Base-by-base conservation (phyloP, 2,113 vertebrate species). In the Daboia siamensis region DNA sequence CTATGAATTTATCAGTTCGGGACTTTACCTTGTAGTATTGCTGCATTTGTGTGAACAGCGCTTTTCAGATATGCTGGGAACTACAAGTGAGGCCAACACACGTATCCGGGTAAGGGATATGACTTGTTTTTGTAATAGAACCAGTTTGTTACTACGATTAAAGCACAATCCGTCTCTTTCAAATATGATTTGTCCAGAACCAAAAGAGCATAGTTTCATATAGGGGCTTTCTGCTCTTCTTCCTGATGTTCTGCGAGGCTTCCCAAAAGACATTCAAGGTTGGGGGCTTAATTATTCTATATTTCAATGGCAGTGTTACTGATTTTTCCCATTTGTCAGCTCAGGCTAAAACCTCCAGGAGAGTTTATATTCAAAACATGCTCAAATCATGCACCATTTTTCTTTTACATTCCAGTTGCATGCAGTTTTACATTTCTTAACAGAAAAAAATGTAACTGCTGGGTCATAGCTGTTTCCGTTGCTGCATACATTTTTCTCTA, bases 1-100 rank as follows among this genome's bases (percentile, higher is more conserved):
- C 95, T 99, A 99, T 92, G 98, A 99, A 97, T 99, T 99, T 96
- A 99, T 99, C 98, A 99, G 99, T 98, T 99, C 99, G 91, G 99
- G 99, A 52, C 98, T 99, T 91, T 99, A 99, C 96, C 98, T 99
- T 96, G 99, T 99, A 97, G 98, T 99, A 88, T 98, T 99, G 96
- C 95, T 99, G 93, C 99, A 99, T 95, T 98, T 99, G 95, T 99
- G 98, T 8, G 99, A 99, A 95, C 99, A 99, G 97, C 98, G 99
- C 95, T 99, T 99, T 97, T 99, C 99, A 17, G 99, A 99, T 91
- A 99, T 99, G 95, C 97, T 99, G 89, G 99, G 99, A 96, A 99
- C 98, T 0, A 98, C 98, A 56, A 99, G 98, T 92, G 98, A 99
- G 96, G 97, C 98, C 95, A 98, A 97, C 95, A 98, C 98, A 29